A percentile compares a stretch with the other conserved stretches of the same genome.
Evolutionary conservation across 1,140 invertebrate species (phyloP).

Genomic region (Oscheius sp.): DNA sequence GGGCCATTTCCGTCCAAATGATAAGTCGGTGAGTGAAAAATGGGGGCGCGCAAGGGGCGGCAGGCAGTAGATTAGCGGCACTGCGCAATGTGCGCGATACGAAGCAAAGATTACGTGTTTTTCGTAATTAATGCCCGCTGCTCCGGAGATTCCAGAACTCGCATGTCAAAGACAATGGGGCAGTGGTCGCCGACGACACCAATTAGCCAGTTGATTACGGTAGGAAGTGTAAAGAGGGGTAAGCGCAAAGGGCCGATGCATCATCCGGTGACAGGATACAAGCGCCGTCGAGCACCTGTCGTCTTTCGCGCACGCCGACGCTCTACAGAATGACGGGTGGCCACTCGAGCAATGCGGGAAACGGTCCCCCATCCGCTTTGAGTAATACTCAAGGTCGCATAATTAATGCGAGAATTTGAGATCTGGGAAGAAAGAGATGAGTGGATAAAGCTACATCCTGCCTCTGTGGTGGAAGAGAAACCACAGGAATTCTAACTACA

Average conservation of each 20-base stretch:
- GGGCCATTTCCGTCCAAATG: neutral
- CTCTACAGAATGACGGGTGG: too few species aligned
- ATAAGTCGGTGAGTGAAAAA: slow-evolving; percentile 8
- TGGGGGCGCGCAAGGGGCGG: neutral
- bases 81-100: too few species aligned
- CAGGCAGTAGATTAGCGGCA: too few species aligned
- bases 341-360: neutral
- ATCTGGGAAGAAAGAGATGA: neutral
- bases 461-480: too few species aligned
- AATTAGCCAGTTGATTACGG: slow-evolving; percentile 1
- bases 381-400: neutral
- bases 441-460: too few species aligned
- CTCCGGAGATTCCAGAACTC: too few species aligned
- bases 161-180: neutral
- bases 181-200: neutral
- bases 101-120: too few species aligned
- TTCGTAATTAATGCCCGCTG: too few species aligned
- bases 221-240: neutral
- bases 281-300: slow-evolving; percentile 1
- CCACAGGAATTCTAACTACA: too few species aligned
- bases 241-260: neutral
- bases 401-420: neutral
- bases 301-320: too few species aligned
- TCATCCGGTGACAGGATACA: slow-evolving; percentile 4
- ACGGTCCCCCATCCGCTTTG: neutral